Percentiles rank a stretch among this genome's conserved stretches.
phyloP scores from a whole-genome alignment of 53 echinoderm and acorn worm species.

The Crossaster papposus region DNA sequence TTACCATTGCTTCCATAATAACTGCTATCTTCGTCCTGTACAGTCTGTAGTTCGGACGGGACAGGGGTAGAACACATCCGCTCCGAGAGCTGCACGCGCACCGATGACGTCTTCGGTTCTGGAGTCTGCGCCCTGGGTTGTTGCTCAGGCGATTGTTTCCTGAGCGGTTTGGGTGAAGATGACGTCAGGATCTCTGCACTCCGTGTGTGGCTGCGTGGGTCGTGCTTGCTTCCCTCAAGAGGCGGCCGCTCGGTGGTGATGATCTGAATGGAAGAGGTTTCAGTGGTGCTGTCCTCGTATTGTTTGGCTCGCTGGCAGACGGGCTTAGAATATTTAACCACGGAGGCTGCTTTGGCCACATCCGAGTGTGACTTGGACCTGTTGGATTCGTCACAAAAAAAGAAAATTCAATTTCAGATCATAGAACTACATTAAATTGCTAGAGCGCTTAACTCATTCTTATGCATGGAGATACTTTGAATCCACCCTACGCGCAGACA shows the following conservation, averaged over 20 bases:
- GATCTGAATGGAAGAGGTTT: constrained; percentile 55
- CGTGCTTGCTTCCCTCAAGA: constrained; percentile 48
- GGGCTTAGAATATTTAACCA: constrained; percentile 47
- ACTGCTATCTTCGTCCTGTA: constrained; percentile 44
- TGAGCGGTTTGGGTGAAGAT: constrained; percentile 65
- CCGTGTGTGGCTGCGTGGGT: constrained; percentile 63
- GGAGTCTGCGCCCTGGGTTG: constrained; percentile 50
- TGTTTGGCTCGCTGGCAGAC: constrained; percentile 62
- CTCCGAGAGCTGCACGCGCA: constrained; percentile 47
- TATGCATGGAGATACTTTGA: too few species aligned
- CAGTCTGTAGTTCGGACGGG: constrained; percentile 15
- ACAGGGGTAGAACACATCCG: constrained; percentile 36
- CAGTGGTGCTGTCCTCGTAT: constrained; percentile 33
- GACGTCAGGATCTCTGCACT: constrained; percentile 79
- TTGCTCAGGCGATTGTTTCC: constrained; percentile 37
- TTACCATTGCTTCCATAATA: constrained; percentile 65
- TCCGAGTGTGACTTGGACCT: constrained; percentile 84
- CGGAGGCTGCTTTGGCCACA: constrained; percentile 40
- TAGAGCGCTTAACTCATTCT: too few species aligned
- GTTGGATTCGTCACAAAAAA: background rate
- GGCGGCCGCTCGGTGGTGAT: constrained; percentile 62
- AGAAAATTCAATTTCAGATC: too few species aligned
- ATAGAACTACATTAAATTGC: too few species aligned
- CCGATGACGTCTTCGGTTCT: constrained; percentile 45
- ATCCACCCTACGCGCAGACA: too few species aligned